These are phyloP conservation scores for Pseudobourletiella spinata DNA, from an alignment of 1,140 invertebrate species.

Conservation along the genomic window DNA sequence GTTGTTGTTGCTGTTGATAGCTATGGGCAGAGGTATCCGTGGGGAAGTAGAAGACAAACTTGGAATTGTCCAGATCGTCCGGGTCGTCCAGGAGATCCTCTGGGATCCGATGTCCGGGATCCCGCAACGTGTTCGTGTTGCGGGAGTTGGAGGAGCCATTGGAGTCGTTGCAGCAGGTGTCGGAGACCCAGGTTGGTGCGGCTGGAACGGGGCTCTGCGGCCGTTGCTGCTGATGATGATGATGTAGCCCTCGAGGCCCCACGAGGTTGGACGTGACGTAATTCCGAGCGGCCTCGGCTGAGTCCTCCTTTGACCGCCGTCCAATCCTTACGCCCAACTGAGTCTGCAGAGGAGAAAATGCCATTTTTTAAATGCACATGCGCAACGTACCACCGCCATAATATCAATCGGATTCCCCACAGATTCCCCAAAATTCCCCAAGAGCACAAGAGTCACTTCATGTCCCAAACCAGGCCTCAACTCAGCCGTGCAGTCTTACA, in stretches of 20 bases:
- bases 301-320: background rate
- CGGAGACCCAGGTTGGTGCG: conserved; percentile 24
- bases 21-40: background rate
- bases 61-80: conserved; percentile 16
- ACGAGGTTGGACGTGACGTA: background rate
- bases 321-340: background rate
- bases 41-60: conserved; percentile 26
- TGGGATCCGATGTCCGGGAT: background rate
- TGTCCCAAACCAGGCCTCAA: too few relatives aligned
- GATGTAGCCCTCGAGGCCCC: background rate
- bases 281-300: background rate
- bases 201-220: background rate
- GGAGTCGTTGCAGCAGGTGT: conserved; percentile 33
- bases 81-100: conserved; percentile 2
- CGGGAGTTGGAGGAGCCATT: conserved; percentile 34
- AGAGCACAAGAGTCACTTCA: too few relatives aligned
- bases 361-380: too few relatives aligned
- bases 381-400: too few relatives aligned
- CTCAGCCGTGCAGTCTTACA: too few relatives aligned
- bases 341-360: too few relatives aligned
- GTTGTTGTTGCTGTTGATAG: too few relatives aligned
- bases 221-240: too few relatives aligned
- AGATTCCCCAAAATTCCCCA: too few relatives aligned
- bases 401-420: too few relatives aligned
- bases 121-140: conserved; percentile 30